Percentiles rank a stretch among this genome's conserved stretches.
Conservation (phyloP, 2,888 invertebrate species). For the Entomobrya multifasciata region DNA sequence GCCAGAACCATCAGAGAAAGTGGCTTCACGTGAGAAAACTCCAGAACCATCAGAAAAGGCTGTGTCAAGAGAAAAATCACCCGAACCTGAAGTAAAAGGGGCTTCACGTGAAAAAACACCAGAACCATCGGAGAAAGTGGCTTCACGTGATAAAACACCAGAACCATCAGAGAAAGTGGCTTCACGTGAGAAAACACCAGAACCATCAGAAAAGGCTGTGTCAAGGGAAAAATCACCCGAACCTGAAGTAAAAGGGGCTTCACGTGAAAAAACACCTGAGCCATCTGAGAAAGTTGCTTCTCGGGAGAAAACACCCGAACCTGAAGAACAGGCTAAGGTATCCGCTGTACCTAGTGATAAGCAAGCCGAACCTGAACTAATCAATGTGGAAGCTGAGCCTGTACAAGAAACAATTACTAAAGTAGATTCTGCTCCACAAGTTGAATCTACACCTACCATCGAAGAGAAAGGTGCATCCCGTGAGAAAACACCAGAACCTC, state of each 20-base stretch:
- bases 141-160: constrained; percentile 35
- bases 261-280: constrained; percentile 36
- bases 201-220: neutral
- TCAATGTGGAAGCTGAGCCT: neutral
- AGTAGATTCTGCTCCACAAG: no score
- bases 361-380: constrained; percentile 25
- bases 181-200: constrained; percentile 45
- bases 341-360: constrained; percentile 27
- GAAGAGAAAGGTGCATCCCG: constrained; percentile 20
- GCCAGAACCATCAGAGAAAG: constrained; percentile 33
- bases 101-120: constrained; percentile 27
- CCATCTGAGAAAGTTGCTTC: constrained; percentile 7
- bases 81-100: constrained; percentile 21
- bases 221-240: constrained; percentile 42
- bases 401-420: no score
- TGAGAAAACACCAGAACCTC: constrained; percentile 40
- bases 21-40: constrained; percentile 44
- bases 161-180: constrained; percentile 36
- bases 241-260: constrained; percentile 6
- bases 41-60: constrained; percentile 36
- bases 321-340: no score
- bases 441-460: constrained; percentile 15
- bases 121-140: constrained; percentile 5
- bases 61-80: constrained; percentile 28
- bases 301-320: constrained; percentile 39